phyloP scores from a whole-genome alignment of 2,113 vertebrate species.

The Procapra przewalskii region DNA sequence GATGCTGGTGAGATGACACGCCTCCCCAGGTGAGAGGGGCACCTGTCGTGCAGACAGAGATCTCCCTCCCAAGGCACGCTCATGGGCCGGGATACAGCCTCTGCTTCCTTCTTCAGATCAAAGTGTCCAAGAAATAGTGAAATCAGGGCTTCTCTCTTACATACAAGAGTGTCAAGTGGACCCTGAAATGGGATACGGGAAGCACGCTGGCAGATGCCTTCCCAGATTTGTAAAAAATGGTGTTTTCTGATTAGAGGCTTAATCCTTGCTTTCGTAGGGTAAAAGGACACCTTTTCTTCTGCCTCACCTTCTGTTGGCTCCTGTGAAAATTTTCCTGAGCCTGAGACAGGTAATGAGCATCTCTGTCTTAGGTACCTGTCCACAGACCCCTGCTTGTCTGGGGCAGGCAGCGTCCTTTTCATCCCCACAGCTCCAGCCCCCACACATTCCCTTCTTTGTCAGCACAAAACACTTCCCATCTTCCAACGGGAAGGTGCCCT shows the following conservation, averaged over 20 bases:
- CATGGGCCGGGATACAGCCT: background rate
- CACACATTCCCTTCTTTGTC: background rate
- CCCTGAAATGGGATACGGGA: background rate
- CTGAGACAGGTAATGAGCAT: background rate
- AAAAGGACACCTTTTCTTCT: background rate
- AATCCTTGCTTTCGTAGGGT: background rate
- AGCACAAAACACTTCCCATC: background rate
- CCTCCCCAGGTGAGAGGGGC: background rate
- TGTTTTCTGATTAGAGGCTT: background rate
- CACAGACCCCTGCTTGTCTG: background rate
- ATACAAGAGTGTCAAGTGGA: background rate
- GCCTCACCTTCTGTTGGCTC: background rate
- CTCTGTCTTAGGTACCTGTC: background rate
- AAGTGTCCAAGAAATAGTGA: background rate
- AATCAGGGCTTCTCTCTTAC: background rate
- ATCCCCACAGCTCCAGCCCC: background rate
- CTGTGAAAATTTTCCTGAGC: background rate
- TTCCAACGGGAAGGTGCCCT: background rate
- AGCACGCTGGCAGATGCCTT: background rate
- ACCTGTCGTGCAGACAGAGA: too few relatives aligned
- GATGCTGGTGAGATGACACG: background rate
- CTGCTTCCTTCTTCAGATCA: background rate
- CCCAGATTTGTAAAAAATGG: background rate
- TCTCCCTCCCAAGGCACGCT: rapidly evolving
- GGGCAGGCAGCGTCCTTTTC: background rate